Evolutionary conservation across 1,140 invertebrate genomes (phyloP), one percentile per base, ranked within the genome.

Genomic region (Brachionus calyciflorus): DNA sequence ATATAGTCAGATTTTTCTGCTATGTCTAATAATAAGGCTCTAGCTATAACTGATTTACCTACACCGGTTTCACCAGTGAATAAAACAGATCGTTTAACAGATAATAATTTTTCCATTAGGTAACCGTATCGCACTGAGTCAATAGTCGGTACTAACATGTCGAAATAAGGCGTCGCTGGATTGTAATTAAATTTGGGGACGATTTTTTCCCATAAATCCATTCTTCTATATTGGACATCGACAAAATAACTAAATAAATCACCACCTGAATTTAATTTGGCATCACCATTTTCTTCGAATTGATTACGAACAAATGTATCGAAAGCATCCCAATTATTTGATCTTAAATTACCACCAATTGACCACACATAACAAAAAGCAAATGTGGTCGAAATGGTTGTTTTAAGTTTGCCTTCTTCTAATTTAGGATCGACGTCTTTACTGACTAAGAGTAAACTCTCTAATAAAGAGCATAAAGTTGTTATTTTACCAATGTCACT

Each of bases 41-140:
- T 89, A 1, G 91, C 91, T 65, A 93, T 89, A 1, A 92, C 90
- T 9, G 91, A 91, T 87, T 94, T 93, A 55, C 92, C 92, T 49
- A 93, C 91, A 65, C 84, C 84, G 26, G 83, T 84, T 6, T 77
- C 80, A 26, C 84, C 84, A 30, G 84, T 85, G 76, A 82, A 85
- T 9, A 86, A 78, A 2, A 86, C 85, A 17, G 92, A 90, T 80
- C 90, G 89, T 30, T 89, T 88, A 0, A 88, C 87, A 24, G 87
- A 82, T 0, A 93, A 85, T 2, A 94, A 83, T 79, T 90, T 89
- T 79, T 91, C 88, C 81, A 92, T 89, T 0, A 94, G 84, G 80
- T 91, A 78, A 82, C 83, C 84, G 79, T 80, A 86, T 44, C 84
- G 79, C 2, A 85, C 82, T 1, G 85, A 85, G 65, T 86, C 84